Percentiles rank a stretch among this genome's conserved stretches.
phyloP scores from a whole-genome alignment of 1,140 invertebrate species.

The Cydia splendana region DNA sequence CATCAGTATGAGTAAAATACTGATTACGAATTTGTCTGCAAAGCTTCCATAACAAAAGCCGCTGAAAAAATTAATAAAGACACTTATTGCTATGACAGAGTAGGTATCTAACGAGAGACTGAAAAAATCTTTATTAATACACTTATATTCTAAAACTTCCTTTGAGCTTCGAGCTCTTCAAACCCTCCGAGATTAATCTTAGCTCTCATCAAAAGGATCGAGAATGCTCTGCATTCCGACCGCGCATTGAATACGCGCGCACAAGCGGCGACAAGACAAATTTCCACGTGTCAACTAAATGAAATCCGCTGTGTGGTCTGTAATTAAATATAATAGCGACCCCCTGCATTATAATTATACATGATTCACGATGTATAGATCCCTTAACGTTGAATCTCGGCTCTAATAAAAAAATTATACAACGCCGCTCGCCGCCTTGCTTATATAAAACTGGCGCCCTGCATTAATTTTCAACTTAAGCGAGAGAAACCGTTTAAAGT shows the following conservation, averaged over 20 bases:
- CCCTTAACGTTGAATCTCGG: conserved; percentile 53
- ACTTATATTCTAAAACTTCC: conserved; percentile 77
- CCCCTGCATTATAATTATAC: background rate
- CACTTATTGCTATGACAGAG: conserved; percentile 48
- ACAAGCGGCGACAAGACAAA: conserved; percentile 55
- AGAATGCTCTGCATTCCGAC: conserved; percentile 67
- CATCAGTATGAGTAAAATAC: no score
- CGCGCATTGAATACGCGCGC: conserved; percentile 55
- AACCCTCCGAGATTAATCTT: conserved; percentile 75
- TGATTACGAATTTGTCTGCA: no score
- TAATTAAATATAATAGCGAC: conserved; percentile 56
- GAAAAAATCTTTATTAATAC: conserved; percentile 75
- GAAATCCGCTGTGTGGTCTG: conserved; percentile 51
- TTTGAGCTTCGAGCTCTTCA: conserved; percentile 70
- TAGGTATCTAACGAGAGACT: conserved; percentile 59
- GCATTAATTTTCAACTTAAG: conserved; percentile 72
- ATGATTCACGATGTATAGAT: background rate
- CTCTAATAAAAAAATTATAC: conserved; percentile 68
- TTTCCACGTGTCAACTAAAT: conserved; percentile 65
- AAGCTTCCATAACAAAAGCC: no score
- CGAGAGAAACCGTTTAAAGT: conserved; percentile 64
- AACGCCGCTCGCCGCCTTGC: conserved; percentile 41
- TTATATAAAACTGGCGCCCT: conserved; percentile 53
- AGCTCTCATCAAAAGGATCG: conserved; percentile 72
- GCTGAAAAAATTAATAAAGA: no score